phyloP scores from a whole-genome alignment of 2,113 vertebrate species.

The Ctenomys sociabilis region DNA sequence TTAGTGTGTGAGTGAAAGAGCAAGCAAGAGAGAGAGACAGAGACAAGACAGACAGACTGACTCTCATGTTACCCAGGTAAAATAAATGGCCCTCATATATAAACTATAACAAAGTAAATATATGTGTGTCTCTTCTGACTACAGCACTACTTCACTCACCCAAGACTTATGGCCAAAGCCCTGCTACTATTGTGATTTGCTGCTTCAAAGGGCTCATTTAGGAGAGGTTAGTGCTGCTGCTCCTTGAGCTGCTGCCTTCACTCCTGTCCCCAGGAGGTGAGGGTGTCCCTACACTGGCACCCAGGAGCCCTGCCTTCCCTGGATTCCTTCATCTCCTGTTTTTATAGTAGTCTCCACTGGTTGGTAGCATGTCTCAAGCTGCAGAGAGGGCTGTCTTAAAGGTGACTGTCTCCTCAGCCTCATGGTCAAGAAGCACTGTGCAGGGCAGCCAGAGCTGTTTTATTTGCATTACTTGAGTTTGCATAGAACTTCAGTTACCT shows the following conservation, averaged over 20 bases:
- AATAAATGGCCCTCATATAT: background rate
- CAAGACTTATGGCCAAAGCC: background rate
- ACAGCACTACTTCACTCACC: background rate
- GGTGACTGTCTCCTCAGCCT: conserved; percentile 80
- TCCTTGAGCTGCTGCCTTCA: background rate
- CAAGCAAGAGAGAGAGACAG: too few relatives aligned
- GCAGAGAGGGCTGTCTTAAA: conserved; percentile 84
- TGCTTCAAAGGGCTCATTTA: background rate
- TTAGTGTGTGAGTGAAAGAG: too few relatives aligned
- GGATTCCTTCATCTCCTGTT: conserved; percentile 82
- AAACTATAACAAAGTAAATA: background rate
- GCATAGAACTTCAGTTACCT: conserved; percentile 35
- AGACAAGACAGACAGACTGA: background rate
- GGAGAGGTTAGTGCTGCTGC: background rate
- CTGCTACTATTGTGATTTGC: background rate
- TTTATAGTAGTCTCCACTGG: conserved; percentile 83
- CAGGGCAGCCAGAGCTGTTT: conserved; percentile 47
- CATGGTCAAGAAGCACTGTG: conserved; percentile 58
- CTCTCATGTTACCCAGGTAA: background rate
- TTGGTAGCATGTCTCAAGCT: conserved; percentile 75
- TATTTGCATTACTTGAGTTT: background rate
- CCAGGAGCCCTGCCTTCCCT: conserved; percentile 57
- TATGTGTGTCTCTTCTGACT: background rate
- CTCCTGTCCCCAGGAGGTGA: background rate
- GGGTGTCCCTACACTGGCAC: background rate